phyloP scores from a whole-genome alignment of 37 sponge, comb jelly and placozoan species.

The Agelas oroides region DNA sequence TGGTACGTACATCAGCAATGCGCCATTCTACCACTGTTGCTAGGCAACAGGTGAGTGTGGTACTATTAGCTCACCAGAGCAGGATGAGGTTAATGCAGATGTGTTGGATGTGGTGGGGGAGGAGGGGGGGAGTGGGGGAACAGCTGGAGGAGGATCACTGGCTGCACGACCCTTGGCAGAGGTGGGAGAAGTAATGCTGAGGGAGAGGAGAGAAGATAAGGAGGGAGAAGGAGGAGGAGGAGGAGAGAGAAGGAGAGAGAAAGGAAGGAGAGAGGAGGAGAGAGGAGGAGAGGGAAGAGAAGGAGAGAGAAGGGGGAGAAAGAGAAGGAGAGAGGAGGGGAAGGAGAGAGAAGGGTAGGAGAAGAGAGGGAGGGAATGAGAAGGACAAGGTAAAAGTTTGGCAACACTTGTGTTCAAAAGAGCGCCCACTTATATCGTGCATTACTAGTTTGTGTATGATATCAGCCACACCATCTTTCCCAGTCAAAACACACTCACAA shows the following conservation, averaged over 20 bases:
- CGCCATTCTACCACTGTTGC: too few relatives aligned
- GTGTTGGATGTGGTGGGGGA: not conserved
- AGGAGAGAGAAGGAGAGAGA: not conserved
- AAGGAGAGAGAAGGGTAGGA: too few relatives aligned
- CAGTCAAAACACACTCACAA: too few relatives aligned
- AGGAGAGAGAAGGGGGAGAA: not conserved
- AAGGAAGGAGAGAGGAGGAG: not conserved
- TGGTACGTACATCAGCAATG: too few relatives aligned
- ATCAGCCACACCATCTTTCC: too few relatives aligned
- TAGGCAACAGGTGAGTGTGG: too few relatives aligned
- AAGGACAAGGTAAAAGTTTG: not conserved
- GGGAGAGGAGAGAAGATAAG: not conserved
- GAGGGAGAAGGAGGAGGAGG: slow-evolving; percentile 5
- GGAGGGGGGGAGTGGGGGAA: not conserved
- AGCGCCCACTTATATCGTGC: too few relatives aligned
- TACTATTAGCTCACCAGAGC: not conserved
- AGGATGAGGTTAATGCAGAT: not conserved
- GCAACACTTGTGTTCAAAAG: not conserved
- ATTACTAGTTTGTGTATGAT: too few relatives aligned
- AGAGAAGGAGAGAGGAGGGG: not conserved
- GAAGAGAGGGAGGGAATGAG: too few relatives aligned
- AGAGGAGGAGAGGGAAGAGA: not conserved
- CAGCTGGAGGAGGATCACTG: too few relatives aligned
- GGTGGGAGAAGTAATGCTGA: not conserved
- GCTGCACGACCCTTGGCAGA: too few relatives aligned